Evolutionary conservation across 2,113 vertebrate genomes (phyloP).

Genomic region (Atherinomorus stipes): DNA sequence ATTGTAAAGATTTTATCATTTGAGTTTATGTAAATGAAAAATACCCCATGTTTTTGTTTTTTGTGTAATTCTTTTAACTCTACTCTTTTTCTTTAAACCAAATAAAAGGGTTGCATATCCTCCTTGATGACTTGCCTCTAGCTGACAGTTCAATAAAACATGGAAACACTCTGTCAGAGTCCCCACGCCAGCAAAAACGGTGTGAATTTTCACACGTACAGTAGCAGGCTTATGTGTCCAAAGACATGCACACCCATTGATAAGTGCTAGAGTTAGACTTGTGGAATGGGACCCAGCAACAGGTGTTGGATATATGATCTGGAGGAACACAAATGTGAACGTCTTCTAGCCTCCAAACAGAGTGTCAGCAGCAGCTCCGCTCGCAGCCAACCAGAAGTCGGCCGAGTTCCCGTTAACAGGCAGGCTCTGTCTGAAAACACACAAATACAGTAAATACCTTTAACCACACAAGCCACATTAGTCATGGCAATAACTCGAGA

Average conservation of each 20-base stretch:
- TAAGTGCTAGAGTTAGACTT: slow-evolving; percentile 17
- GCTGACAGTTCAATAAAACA: neutral
- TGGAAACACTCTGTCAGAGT: neutral
- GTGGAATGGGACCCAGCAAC: slow-evolving; percentile 11
- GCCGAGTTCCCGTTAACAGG: slow-evolving; percentile 9
- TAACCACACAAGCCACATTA: neutral
- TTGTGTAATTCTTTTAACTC: slow-evolving; percentile 62
- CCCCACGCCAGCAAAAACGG: slow-evolving; percentile 3
- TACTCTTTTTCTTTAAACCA: slow-evolving; percentile 56
- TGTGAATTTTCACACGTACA: slow-evolving; percentile 32
- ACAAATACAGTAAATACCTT: neutral
- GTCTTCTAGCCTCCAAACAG: neutral
- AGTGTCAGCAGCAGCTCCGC: slow-evolving; percentile 15
- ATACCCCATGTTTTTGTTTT: slow-evolving; percentile 31
- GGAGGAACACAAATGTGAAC: slow-evolving; percentile 26
- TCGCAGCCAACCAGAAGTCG: slow-evolving; percentile 2
- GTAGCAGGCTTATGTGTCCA: slow-evolving; percentile 17
- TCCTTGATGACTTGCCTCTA: slow-evolving; percentile 23
- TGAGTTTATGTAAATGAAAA: slow-evolving; percentile 28
- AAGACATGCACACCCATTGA: slow-evolving; percentile 21
- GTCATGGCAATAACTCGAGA: neutral
- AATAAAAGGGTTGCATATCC: slow-evolving; percentile 70
- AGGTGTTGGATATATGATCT: slow-evolving; percentile 54
- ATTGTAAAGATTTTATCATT: slow-evolving; percentile 24
- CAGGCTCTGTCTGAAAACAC: neutral